Evolutionary conservation across 2,113 vertebrate species (phyloP).

Genomic region (Pomatorhinus ruficollis): DNA sequence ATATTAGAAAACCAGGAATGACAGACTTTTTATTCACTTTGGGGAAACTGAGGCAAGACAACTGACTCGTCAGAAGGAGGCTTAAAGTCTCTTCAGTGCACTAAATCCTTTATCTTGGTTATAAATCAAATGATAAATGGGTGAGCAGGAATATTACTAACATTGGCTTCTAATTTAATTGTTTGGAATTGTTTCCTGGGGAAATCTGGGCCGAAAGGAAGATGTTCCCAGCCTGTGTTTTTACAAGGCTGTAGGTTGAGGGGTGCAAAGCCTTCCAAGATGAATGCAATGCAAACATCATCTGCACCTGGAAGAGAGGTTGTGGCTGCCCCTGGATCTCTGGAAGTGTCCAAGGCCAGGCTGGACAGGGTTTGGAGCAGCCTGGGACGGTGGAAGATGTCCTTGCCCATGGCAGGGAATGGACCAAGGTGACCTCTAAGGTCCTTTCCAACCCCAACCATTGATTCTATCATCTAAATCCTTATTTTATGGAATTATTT

Average conservation of each 20-base stretch:
- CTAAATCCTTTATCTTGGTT: neutral
- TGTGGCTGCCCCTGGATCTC: neutral
- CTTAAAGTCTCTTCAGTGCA: neutral
- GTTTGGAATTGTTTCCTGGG: neutral
- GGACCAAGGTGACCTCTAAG: neutral
- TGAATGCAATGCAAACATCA: neutral
- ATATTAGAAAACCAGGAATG: neutral
- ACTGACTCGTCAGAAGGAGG: neutral
- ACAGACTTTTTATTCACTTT: accelerated
- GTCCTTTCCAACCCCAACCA: neutral
- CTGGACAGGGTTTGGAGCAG: neutral
- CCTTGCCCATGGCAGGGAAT: accelerated
- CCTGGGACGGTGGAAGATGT: neutral
- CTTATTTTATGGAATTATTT: neutral
- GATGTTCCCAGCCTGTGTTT: neutral
- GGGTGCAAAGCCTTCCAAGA: neutral
- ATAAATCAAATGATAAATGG: neutral
- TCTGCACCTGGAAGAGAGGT: neutral
- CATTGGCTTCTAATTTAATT: neutral
- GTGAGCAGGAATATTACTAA: accelerated
- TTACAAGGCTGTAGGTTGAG: neutral
- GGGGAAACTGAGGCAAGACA: neutral
- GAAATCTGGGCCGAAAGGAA: neutral
- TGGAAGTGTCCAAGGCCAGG: neutral
- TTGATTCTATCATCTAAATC: neutral